Evolutionary conservation across 2,113 vertebrate genomes (phyloP), one percentile per base, ranked within the genome.

Genomic region (Callospermophilus lateralis): DNA sequence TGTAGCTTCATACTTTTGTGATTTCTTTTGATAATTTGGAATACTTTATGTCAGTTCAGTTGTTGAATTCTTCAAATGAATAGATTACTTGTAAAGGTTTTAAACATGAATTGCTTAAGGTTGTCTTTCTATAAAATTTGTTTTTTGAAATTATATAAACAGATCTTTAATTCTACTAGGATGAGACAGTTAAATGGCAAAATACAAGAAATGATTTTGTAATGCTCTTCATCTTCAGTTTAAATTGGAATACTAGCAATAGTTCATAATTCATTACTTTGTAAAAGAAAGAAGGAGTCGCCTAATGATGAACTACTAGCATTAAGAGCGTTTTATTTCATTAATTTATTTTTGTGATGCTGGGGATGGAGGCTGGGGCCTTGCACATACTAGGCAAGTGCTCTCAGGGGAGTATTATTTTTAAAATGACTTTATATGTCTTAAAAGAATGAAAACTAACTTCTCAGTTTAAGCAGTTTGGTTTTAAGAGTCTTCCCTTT

Each of bases 151-250:
- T 55, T 89, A 73, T 37, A 48, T 45, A 95, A 53, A 86, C 80
- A 67, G 51, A 89, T 95, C 45, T 17, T 30, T 81, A 95, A 48
- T 81, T 97, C 94, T 73, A 79, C 94, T 89, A 77, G 94, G 67
- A 67, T 96, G 72, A 80, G 45, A 96, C 76, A 96, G 86, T 84
- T 67, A 93, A 87, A 95, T 84, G 65, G 13, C 70, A 87, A 74
- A 93, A 78, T 94, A 85, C 24, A 97, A 93, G 89, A 90, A 94
- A 76, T 97, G 92, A 84, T 89, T 96, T 79, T 90, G 30, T 88
- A 37, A 74, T 73, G 63, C 6, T 26, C 39, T 95, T 90, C 67
- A 93, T 4, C 77, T 94, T 97, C 11, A 93, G 11, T 65, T 16
- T 81, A 19, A 90, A 87, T 96, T 53, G 51, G 48, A 88, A 20